Conservation (phyloP, 2,797 vertebrate species). For the Phoxinus dragarum region DNA sequence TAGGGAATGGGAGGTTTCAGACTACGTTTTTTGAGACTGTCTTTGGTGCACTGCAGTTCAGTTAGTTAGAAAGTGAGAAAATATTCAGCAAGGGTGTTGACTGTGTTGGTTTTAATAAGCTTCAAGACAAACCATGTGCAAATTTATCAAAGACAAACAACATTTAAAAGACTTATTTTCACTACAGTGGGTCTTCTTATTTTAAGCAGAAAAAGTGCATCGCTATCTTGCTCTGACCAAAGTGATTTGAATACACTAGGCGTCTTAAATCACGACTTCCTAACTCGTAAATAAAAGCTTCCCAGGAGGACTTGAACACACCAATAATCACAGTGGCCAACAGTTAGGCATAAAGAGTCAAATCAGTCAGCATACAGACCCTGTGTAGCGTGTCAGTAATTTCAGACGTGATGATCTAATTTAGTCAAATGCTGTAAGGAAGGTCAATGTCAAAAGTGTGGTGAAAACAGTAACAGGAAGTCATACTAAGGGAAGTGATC, state of each 20-base stretch:
- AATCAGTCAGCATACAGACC: not conserved
- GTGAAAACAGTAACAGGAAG: constrained; percentile 58
- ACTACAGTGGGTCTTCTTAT: no score
- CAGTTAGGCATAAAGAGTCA: not conserved
- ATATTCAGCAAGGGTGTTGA: no score
- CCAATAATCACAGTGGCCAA: not conserved
- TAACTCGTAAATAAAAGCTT: not conserved
- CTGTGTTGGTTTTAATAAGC: no score
- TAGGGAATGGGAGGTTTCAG: no score
- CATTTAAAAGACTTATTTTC: no score
- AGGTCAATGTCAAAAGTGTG: constrained; percentile 58
- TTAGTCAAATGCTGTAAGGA: constrained; percentile 58
- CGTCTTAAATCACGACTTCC: not conserved
- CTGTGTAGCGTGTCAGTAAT: not conserved
- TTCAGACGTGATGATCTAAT: constrained; percentile 40
- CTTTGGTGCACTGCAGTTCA: no score
- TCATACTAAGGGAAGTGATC: constrained; percentile 61
- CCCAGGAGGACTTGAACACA: not conserved
- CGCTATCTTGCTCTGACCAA: not conserved
- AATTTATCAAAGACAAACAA: no score
- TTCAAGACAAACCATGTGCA: no score
- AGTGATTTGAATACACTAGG: not conserved
- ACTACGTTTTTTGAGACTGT: no score
- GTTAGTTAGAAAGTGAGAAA: no score
- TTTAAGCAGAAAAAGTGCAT: not conserved